phyloP scores from a whole-genome alignment of 2,888 invertebrate genomes.

The Cataglyphis cursor region DNA sequence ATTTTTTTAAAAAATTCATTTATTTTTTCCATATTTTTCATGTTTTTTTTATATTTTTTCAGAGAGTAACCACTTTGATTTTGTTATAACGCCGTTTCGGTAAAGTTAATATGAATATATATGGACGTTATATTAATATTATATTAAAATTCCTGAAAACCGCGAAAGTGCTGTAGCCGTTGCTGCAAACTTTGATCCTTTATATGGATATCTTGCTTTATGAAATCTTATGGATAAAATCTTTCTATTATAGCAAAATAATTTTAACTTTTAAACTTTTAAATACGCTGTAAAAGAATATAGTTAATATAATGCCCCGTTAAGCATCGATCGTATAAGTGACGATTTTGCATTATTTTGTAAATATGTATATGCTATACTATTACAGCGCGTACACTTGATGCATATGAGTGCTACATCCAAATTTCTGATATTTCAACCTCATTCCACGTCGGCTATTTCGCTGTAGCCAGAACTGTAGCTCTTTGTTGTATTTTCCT shows the following conservation, averaged over 20 bases:
- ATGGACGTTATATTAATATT: slow-evolving; percentile 30
- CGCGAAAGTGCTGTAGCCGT: not conserved
- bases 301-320: not conserved
- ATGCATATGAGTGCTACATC: not conserved
- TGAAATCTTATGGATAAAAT: slow-evolving; percentile 20
- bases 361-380: slow-evolving; percentile 4
- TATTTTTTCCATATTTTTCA: too few species aligned
- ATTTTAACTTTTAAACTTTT: slow-evolving; percentile 13
- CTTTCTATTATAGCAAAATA: slow-evolving; percentile 10
- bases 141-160: slow-evolving; percentile 29
- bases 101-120: slow-evolving; percentile 18
- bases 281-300: not conserved
- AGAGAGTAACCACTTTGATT: too few species aligned
- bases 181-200: slow-evolving; percentile 33
- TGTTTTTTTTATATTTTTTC: too few species aligned
- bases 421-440: slow-evolving; percentile 40
- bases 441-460: slow-evolving; percentile 40
- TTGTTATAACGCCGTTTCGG: slow-evolving; percentile 22
- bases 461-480: not conserved
- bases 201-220: slow-evolving; percentile 8
- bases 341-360: not conserved
- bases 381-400: not conserved
- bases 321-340: not conserved
- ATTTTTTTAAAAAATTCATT: too few species aligned
- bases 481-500: slow-evolving; percentile 49